Conservation (phyloP, 2,888 invertebrate species). For the Mimumesa dahlbomi region DNA sequence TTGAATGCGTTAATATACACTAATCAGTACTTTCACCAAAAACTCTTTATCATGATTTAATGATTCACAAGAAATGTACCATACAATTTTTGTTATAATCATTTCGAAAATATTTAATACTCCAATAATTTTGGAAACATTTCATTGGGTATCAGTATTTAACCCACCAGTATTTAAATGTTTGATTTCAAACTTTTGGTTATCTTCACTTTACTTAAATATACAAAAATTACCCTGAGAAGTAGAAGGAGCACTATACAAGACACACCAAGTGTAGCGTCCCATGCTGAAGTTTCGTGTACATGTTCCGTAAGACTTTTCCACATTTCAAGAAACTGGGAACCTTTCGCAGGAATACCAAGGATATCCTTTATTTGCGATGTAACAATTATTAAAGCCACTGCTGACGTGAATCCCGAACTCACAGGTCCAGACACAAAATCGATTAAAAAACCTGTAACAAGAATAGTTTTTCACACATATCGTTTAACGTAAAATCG, state of each 20-base stretch:
- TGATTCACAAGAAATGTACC: too few species aligned
- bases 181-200: too few species aligned
- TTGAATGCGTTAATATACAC: too few species aligned
- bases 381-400: slow-evolving; percentile 92
- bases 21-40: too few species aligned
- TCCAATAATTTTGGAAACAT: too few species aligned
- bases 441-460: slow-evolving; percentile 90
- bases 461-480: slow-evolving; percentile 1
- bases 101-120: too few species aligned
- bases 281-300: slow-evolving; percentile 85
- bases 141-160: too few species aligned
- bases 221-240: slow-evolving; percentile 87
- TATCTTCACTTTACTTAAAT: too few species aligned
- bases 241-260: slow-evolving; percentile 89
- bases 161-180: too few species aligned
- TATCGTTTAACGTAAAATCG: neutral
- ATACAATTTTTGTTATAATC: too few species aligned
- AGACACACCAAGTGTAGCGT: slow-evolving; percentile 87
- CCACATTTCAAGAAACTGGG: slow-evolving; percentile 91
- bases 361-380: slow-evolving; percentile 93
- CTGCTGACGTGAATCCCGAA: slow-evolving; percentile 94
- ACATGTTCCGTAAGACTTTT: slow-evolving; percentile 87
- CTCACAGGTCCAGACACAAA: slow-evolving; percentile 95
- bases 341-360: slow-evolving; percentile 87
- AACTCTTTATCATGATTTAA: too few species aligned